phyloP scores from a whole-genome alignment of 2,888 invertebrate species.

The Cephus pulcher region DNA sequence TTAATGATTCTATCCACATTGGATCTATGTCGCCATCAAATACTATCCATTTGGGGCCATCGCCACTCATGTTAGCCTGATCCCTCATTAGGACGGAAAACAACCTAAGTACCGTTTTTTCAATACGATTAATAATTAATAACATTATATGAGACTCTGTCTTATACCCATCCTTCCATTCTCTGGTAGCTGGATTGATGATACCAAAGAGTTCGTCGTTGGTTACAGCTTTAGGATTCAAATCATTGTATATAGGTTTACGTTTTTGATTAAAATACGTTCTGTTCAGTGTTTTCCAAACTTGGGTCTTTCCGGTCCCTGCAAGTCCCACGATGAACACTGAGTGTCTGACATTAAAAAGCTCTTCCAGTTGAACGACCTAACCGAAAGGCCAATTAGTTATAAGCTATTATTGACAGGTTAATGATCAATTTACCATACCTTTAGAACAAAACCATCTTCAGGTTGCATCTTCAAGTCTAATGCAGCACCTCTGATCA shows the following conservation, averaged over 20 bases:
- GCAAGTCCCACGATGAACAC: slow-evolving; percentile 89
- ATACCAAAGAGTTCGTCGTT: slow-evolving; percentile 95
- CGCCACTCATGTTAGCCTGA: slow-evolving; percentile 88
- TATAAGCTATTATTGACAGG: not conserved
- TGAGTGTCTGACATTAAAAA: slow-evolving; percentile 94
- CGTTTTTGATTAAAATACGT: slow-evolving; percentile 85
- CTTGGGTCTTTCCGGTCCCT: slow-evolving; percentile 92
- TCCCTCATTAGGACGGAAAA: slow-evolving; percentile 95
- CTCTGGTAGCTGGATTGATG: slow-evolving; percentile 92
- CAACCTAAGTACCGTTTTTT: slow-evolving; percentile 72
- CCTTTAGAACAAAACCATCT: slow-evolving; percentile 87
- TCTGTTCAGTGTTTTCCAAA: slow-evolving; percentile 90
- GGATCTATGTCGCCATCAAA: slow-evolving; percentile 97
- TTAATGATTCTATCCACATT: slow-evolving; percentile 98
- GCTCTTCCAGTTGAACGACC: slow-evolving; percentile 92
- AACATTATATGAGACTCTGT: not conserved
- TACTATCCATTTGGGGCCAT: slow-evolving; percentile 94
- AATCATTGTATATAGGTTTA: slow-evolving; percentile 87
- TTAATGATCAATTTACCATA: slow-evolving; percentile 47
- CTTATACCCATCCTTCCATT: slow-evolving; percentile 84
- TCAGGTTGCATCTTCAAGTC: slow-evolving; percentile 92
- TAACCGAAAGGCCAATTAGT: slow-evolving; percentile 51
- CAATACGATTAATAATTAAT: not conserved
- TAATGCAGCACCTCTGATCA: slow-evolving; percentile 79
- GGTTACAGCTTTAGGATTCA: slow-evolving; percentile 97